Conservation (phyloP, 2,888 invertebrate genomes). For the Latrodectus elegans region DNA sequence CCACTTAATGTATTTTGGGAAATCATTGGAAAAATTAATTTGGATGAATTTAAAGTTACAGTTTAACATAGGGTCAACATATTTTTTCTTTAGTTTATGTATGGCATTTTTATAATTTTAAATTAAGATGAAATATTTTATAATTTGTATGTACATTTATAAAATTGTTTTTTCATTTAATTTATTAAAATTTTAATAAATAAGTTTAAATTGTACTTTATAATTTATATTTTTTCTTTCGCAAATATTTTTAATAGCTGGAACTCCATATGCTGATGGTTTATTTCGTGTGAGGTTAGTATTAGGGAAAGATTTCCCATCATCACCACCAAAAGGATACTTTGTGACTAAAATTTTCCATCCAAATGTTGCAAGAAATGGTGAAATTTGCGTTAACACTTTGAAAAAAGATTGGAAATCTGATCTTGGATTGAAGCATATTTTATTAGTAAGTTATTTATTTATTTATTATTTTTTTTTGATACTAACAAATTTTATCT, state of each 20-base stretch:
- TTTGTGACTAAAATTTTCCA: conserved; percentile 98
- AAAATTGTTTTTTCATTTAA: too few species aligned
- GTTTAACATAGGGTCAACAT: too few species aligned
- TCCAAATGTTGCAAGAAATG: conserved; percentile 94
- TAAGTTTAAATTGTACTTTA: too few species aligned
- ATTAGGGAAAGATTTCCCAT: conserved; percentile 93
- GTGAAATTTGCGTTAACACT: conserved; percentile 97
- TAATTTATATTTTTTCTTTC: too few species aligned
- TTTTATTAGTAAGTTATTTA: conserved; percentile 82
- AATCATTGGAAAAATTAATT: too few species aligned
- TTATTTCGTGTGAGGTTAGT: conserved; percentile 91
- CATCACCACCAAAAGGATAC: conserved; percentile 90
- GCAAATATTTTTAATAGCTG: conserved; percentile 78
- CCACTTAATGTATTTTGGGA: too few species aligned
- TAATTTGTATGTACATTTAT: too few species aligned
- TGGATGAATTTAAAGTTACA: too few species aligned
- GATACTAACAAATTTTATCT: background rate
- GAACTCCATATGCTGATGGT: conserved; percentile 93
- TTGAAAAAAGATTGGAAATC: conserved; percentile 97
- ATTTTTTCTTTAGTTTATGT: too few species aligned
- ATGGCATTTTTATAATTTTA: too few species aligned
- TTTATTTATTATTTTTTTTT: background rate
- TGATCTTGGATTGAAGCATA: conserved; percentile 95
- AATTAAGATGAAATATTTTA: too few species aligned
- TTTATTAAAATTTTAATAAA: too few species aligned